phyloP scores from a whole-genome alignment of 2,113 vertebrate species.

The Gorsachius goisagi region DNA sequence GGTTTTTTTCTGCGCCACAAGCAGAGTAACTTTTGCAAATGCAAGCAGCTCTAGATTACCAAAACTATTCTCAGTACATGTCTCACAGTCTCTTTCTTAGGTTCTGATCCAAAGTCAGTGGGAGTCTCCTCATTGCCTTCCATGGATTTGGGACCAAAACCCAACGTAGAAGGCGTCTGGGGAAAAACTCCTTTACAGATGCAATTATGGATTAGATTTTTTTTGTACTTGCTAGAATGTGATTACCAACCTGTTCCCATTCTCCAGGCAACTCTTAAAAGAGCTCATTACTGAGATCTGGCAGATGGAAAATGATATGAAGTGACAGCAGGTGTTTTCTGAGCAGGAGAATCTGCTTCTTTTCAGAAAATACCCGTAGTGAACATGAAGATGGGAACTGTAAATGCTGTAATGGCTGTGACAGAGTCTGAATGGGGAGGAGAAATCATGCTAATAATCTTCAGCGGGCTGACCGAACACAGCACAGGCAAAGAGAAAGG shows the following conservation, averaged over 20 bases:
- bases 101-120: not conserved
- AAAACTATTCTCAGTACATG: not conserved
- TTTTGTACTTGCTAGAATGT: not conserved
- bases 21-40: not conserved
- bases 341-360: not conserved
- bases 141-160: not conserved
- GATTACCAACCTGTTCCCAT: conserved; percentile 18
- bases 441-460: not conserved
- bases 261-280: not conserved
- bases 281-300: not conserved
- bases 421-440: not conserved
- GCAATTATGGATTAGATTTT: not conserved
- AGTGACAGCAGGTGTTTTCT: conserved; percentile 16
- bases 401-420: not conserved
- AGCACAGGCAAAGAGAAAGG: not conserved
- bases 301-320: not conserved
- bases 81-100: not conserved
- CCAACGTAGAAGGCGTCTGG: not conserved
- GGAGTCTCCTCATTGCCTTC: not conserved
- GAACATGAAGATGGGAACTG: not conserved
- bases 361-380: not conserved
- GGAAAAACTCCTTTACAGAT: not conserved
- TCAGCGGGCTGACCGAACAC: not conserved
- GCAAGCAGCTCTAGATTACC: not conserved
- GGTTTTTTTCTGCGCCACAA: not conserved